phyloP scores from a whole-genome alignment of 2,113 vertebrate species.

The Herpetotheres cachinnans region DNA sequence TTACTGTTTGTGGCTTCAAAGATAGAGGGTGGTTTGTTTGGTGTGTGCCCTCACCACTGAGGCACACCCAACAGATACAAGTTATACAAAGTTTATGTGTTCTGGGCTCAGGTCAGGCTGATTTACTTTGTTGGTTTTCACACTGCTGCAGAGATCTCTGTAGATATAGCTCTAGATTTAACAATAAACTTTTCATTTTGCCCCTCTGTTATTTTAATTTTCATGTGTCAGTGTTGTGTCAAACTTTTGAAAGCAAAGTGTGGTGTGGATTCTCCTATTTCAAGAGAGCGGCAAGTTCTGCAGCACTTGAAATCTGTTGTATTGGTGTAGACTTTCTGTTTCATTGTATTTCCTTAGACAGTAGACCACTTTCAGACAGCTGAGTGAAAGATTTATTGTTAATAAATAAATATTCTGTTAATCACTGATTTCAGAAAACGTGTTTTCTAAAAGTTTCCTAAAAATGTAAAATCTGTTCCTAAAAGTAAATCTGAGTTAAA shows the following conservation, averaged over 20 bases:
- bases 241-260: neutral
- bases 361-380: neutral
- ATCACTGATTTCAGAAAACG: neutral
- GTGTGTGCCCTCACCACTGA: neutral
- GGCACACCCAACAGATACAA: neutral
- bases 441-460: neutral
- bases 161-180: neutral
- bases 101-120: neutral
- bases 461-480: neutral
- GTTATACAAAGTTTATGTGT: neutral
- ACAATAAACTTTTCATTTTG: neutral
- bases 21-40: neutral
- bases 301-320: neutral
- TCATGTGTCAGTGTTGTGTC: neutral
- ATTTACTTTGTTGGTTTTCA: neutral
- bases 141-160: neutral
- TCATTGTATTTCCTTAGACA: neutral
- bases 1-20: accelerated
- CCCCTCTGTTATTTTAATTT: neutral
- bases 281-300: neutral
- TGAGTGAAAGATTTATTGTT: neutral
- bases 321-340: neutral
- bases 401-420: neutral
- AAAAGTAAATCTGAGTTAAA: neutral
- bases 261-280: neutral